Percentiles rank a stretch among this genome's conserved stretches.
Evolutionary conservation across 2,888 invertebrate genomes (phyloP).

Genomic region (Eupithecia subumbrata): DNA sequence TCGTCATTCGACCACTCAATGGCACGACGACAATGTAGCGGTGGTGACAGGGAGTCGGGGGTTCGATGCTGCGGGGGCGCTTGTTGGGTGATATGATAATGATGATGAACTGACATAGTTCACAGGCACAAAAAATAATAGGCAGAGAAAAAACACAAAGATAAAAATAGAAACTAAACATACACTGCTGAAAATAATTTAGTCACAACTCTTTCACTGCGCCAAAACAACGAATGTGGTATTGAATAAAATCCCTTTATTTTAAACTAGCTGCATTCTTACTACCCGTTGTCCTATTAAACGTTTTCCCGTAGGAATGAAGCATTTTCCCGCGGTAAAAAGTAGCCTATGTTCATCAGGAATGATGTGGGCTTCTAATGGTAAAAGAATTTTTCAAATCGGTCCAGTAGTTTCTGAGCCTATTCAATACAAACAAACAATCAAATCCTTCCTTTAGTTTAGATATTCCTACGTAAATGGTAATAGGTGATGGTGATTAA

Average conservation of each 20-base stretch:
- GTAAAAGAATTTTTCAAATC: too few species aligned
- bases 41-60: too few species aligned
- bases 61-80: too few species aligned
- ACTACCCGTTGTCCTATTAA: too few species aligned
- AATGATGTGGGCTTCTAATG: too few species aligned
- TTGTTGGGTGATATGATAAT: neutral
- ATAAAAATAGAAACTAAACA: neutral
- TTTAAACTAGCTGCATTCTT: too few species aligned
- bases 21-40: neutral
- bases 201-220: neutral
- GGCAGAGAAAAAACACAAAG: neutral
- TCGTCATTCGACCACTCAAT: neutral
- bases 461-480: neutral
- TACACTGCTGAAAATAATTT: neutral
- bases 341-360: too few species aligned
- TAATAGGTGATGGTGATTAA: neutral
- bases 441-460: neutral
- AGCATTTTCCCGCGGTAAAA: too few species aligned
- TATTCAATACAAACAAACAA: too few species aligned
- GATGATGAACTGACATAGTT: neutral
- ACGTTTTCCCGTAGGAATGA: too few species aligned
- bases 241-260: neutral
- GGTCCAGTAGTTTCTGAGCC: too few species aligned
- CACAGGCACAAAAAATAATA: neutral
- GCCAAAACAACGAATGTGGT: neutral